Base-by-base conservation (phyloP, 2,113 vertebrate species). In the Ornithorhynchus anatinus region DNA sequence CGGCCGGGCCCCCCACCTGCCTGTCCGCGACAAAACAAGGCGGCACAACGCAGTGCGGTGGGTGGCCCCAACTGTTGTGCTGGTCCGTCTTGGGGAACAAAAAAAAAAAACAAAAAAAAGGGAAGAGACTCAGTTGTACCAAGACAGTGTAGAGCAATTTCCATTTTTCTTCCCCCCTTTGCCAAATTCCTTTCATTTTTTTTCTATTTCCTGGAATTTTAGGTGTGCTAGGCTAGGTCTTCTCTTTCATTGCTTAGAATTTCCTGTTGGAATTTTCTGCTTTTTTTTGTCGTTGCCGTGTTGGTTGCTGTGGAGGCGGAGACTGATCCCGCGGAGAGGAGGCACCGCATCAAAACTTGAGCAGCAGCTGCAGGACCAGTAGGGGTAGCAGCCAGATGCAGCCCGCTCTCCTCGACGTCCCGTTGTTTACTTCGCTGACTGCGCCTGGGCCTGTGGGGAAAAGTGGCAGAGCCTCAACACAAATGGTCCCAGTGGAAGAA, bases 371-470 rank as follows among this genome's bases (percentile, higher is more conserved):
- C 78, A 95, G 89, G 7, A 94, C 62, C 7, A 92, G 77, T 25
- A 96, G 61, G 72, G 93, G 85, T 61, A 96, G 91, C 77, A 97
- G 93, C 85, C 94, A 95, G 61, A 33, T 42, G 20, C 92, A 87
- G 81, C 86, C 79, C 1, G 89, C 90, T 48, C 85, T 88, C 64
- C 92, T 92, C 31, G 86, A 87, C 0, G 94, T 91, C 0, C 93
- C 92, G 0, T 89, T 96, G 87, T 92, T 97, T n/a, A 96, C 96
- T 1, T 98, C 96, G 22, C 97, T 96, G 80, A 97, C 95, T 29
- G 96, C 95, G 2, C 96, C 96, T 0, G 96, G 96, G 60, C 95
- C 97, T 99, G 92, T 1, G 13, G 73, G 73, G 44, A 86, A 58
- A 84, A 57, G n/a, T 32, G 19, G 17, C 17, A 3, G 31, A 63